Evolutionary conservation across 2,888 invertebrate genomes (phyloP).

Genomic region (Hydriomena furcata): DNA sequence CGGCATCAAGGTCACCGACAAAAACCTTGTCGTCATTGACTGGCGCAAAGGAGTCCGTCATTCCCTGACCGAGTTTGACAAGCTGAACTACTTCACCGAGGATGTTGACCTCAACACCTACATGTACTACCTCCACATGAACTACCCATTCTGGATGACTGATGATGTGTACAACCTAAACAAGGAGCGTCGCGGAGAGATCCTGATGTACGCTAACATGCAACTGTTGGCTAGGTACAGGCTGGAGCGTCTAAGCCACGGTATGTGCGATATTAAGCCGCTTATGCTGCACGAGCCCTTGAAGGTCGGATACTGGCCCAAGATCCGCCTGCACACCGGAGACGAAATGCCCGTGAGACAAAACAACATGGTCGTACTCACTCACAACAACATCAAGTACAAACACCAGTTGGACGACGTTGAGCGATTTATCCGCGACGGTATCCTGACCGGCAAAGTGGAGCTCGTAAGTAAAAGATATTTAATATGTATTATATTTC

Average conservation of each 20-base stretch:
- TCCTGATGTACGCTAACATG: slow-evolving; percentile 84
- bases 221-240: slow-evolving; percentile 85
- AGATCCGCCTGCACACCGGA: slow-evolving; percentile 81
- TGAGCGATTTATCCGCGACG: slow-evolving; percentile 81
- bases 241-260: slow-evolving; percentile 76
- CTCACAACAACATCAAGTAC: slow-evolving; percentile 54
- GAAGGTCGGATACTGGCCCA: slow-evolving; percentile 83
- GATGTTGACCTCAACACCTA: slow-evolving; percentile 90
- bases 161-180: slow-evolving; percentile 76
- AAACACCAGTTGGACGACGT: slow-evolving; percentile 63
- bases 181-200: slow-evolving; percentile 81
- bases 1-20: slow-evolving; percentile 76
- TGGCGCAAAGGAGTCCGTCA: slow-evolving; percentile 87
- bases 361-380: slow-evolving; percentile 61
- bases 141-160: slow-evolving; percentile 88
- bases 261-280: slow-evolving; percentile 75
- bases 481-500: too few relatives aligned
- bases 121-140: slow-evolving; percentile 87
- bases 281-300: slow-evolving; percentile 72
- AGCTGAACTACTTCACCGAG: slow-evolving; percentile 88
- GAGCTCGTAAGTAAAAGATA: slow-evolving; percentile 68
- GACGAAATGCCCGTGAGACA: slow-evolving; percentile 82
- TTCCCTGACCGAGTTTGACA: slow-evolving; percentile 83
- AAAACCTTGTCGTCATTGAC: slow-evolving; percentile 84
- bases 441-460: slow-evolving; percentile 64